phyloP scores from a whole-genome alignment of 37 sponge, comb jelly and placozoan genomes.

The Tethya wilhelma region DNA sequence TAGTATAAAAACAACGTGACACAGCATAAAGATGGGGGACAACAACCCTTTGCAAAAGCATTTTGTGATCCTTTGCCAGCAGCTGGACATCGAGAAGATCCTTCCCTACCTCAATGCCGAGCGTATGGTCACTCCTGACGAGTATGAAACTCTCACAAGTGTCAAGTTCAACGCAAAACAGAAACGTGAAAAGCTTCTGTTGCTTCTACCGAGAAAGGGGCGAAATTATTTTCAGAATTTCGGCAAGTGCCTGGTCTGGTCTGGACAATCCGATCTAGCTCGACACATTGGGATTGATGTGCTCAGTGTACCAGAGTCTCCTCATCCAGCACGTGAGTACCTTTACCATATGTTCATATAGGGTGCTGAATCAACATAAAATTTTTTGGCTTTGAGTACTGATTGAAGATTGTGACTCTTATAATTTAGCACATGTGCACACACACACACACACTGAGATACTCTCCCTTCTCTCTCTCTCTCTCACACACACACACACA shows the following conservation, averaged over 20 bases:
- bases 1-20: no score
- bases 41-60: constrained; percentile 46
- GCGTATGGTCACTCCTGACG: constrained; percentile 46
- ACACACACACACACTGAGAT: no score
- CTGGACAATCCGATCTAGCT: constrained; percentile 56
- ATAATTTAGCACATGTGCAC: no score
- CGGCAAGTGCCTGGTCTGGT: constrained; percentile 57
- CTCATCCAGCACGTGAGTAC: constrained; percentile 11
- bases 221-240: constrained; percentile 35
- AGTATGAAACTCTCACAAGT: constrained; percentile 38
- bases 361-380: neutral
- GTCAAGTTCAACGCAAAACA: neutral
- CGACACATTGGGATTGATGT: constrained; percentile 43
- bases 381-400: neutral
- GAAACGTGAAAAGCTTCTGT: constrained; percentile 28
- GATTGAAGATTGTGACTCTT: no score
- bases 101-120: constrained; percentile 47
- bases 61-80: constrained; percentile 38
- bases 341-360: no score
- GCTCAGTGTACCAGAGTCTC: constrained; percentile 1
- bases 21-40: no score
- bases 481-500: no score
- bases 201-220: constrained; percentile 53
- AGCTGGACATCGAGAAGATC: constrained; percentile 44
- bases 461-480: no score